A percentile compares a stretch with the other conserved stretches of the same genome.
phyloP scores from a whole-genome alignment of 2,888 invertebrate genomes.

The Polyommatus iphigenia region DNA sequence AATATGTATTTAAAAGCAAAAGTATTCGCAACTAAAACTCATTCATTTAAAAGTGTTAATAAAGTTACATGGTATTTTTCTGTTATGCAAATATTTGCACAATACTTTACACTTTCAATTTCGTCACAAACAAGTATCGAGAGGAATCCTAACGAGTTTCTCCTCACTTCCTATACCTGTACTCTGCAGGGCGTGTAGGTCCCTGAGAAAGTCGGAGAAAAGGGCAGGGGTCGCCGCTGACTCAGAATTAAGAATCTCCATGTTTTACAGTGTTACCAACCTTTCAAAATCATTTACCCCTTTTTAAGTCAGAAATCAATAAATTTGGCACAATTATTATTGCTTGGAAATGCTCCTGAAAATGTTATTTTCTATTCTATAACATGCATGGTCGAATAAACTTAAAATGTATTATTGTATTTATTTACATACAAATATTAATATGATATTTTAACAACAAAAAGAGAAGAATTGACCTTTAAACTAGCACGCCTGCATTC shows the following conservation, averaged over 20 bases:
- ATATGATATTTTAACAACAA: too few species aligned
- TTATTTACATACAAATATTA: too few species aligned
- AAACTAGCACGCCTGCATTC: too few species aligned
- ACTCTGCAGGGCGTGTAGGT: not conserved
- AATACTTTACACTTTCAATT: not conserved
- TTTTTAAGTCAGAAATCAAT: too few species aligned
- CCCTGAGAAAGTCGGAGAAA: slow-evolving; percentile 30
- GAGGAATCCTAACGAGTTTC: slow-evolving; percentile 17
- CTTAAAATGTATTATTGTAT: too few species aligned
- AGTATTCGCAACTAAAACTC: not conserved
- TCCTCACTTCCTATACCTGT: not conserved
- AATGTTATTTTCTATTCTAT: too few species aligned
- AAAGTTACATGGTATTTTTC: not conserved
- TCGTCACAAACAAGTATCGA: not conserved
- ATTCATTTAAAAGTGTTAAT: not conserved
- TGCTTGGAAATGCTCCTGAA: too few species aligned
- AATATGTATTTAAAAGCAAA: too few species aligned
- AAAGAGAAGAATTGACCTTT: too few species aligned
- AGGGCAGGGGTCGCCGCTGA: slow-evolving; percentile 25
- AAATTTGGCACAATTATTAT: too few species aligned
- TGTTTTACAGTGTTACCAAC: not conserved
- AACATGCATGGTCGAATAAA: too few species aligned
- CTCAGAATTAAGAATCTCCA: not conserved
- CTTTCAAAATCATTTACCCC: too few species aligned
- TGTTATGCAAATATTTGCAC: slow-evolving; percentile 9